phyloP scores from a whole-genome alignment of 2,888 invertebrate species.

The Malachius bipustulatus region DNA sequence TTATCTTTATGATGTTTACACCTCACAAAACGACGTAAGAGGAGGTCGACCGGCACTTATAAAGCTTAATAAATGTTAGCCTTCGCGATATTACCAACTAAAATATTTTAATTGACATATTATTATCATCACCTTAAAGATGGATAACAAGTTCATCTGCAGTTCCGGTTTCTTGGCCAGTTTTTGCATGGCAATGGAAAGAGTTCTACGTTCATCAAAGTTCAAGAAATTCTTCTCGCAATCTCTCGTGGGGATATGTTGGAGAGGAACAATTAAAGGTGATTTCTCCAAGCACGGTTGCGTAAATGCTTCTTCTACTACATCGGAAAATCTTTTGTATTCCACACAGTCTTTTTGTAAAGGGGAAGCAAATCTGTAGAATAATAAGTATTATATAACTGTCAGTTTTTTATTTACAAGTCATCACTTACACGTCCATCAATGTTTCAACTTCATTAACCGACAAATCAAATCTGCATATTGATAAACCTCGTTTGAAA shows the following conservation, averaged over 20 bases:
- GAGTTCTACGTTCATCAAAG: slow-evolving; percentile 55
- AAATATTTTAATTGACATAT: too few species aligned
- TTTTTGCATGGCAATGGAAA: slow-evolving; percentile 55
- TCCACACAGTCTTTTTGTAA: slow-evolving; percentile 47
- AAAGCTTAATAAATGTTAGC: too few species aligned
- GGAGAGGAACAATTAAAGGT: slow-evolving; percentile 54
- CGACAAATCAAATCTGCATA: slow-evolving; percentile 52
- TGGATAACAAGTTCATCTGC: slow-evolving; percentile 54
- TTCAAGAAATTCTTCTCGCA: slow-evolving; percentile 54
- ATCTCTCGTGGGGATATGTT: slow-evolving; percentile 56
- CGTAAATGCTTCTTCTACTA: slow-evolving; percentile 58
- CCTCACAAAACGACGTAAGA: too few species aligned
- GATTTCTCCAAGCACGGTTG: slow-evolving; percentile 53
- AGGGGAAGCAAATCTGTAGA: slow-evolving; percentile 50
- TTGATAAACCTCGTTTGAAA: slow-evolving; percentile 58
- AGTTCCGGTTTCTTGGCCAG: slow-evolving; percentile 53
- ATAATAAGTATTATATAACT: slow-evolving; percentile 3
- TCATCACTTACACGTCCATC: slow-evolving; percentile 58
- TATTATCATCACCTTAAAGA: slow-evolving; percentile 58
- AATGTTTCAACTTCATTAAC: slow-evolving; percentile 57
- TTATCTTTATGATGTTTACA: too few species aligned
- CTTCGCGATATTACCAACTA: too few species aligned
- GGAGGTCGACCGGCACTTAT: too few species aligned
- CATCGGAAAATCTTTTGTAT: slow-evolving; percentile 55
- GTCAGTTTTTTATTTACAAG: not conserved